These are phyloP conservation scores for Spea hammondii DNA, from an alignment of 2,797 vertebrate genomes.

Conservation along the genomic window DNA sequence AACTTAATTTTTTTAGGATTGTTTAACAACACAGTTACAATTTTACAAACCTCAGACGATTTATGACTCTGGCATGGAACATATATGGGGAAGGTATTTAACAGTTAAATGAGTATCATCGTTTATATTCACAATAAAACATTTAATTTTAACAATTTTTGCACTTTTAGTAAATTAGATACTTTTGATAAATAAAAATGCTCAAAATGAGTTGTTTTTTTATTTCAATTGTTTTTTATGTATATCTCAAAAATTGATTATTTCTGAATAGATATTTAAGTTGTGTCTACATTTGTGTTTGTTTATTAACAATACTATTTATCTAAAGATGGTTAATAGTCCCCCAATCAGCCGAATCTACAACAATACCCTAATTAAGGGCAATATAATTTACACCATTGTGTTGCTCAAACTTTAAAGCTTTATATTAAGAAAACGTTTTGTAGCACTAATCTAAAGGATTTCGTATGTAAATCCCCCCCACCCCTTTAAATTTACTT, in stretches of 20 bases:
- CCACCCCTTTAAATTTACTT: conserved; percentile 11
- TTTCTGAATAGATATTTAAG: too few relatives aligned
- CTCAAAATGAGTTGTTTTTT: too few relatives aligned
- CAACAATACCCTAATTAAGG: conserved; percentile 31
- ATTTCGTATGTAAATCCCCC: conserved; percentile 26
- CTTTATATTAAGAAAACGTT: neutral
- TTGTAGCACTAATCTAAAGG: conserved; percentile 16
- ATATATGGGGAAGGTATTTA: neutral
- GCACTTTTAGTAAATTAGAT: too few relatives aligned
- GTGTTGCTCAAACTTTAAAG: conserved; percentile 9
- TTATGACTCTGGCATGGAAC: neutral
- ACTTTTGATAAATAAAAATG: too few relatives aligned
- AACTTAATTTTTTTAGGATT: neutral
- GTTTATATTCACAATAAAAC: too few relatives aligned
- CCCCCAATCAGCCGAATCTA: neutral
- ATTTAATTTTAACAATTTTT: too few relatives aligned
- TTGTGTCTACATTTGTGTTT: neutral
- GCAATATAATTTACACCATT: conserved; percentile 22
- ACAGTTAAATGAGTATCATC: neutral
- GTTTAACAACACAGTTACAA: neutral
- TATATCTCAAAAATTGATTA: too few relatives aligned
- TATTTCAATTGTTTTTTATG: too few relatives aligned
- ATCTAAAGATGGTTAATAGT: conserved; percentile 8
- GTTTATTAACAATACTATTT: conserved; percentile 2
- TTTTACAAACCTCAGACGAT: neutral